Conservation (phyloP, 2,888 invertebrate genomes). For the Acrocyrtus sp. region DNA sequence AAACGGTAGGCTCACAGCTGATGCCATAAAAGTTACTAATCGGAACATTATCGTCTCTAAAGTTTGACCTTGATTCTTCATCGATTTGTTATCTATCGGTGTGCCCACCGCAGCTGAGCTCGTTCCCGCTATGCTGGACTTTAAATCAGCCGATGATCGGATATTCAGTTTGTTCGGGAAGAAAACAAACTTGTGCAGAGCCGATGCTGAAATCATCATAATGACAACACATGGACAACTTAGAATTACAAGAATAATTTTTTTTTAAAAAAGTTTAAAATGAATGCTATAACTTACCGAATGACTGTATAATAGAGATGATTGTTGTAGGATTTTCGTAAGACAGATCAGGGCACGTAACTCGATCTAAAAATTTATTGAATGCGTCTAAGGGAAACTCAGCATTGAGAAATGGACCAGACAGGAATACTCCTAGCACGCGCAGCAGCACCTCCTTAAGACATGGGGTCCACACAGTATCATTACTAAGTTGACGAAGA, state of each 20-base stretch:
- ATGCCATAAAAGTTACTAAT: slow-evolving; percentile 58
- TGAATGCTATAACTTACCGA: slow-evolving; percentile 73
- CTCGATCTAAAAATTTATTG: slow-evolving; percentile 75
- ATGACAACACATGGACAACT: slow-evolving; percentile 64
- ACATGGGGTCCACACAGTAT: slow-evolving; percentile 60
- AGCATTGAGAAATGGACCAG: slow-evolving; percentile 66
- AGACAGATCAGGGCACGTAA: slow-evolving; percentile 75
- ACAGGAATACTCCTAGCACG: slow-evolving; percentile 57
- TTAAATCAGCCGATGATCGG: slow-evolving; percentile 53
- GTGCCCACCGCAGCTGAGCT: slow-evolving; percentile 15
- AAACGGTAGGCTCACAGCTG: slow-evolving; percentile 54
- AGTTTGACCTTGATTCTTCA: slow-evolving; percentile 56
- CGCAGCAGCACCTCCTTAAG: slow-evolving; percentile 61
- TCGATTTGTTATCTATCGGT: slow-evolving; percentile 38
- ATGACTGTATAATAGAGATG: slow-evolving; percentile 78
- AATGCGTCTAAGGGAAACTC: slow-evolving; percentile 78
- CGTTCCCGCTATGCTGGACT: slow-evolving; percentile 27
- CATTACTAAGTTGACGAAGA: slow-evolving; percentile 70
- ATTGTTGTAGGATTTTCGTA: slow-evolving; percentile 78
- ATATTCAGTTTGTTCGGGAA: slow-evolving; percentile 60
- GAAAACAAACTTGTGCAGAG: slow-evolving; percentile 61
- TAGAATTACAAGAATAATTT: slow-evolving; percentile 63
- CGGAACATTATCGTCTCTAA: slow-evolving; percentile 61
- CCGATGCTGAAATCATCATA: slow-evolving; percentile 47
- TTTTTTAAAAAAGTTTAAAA: no score